Evolutionary conservation across 2,888 invertebrate species (phyloP).

Genomic region (Rutpela maculata): DNA sequence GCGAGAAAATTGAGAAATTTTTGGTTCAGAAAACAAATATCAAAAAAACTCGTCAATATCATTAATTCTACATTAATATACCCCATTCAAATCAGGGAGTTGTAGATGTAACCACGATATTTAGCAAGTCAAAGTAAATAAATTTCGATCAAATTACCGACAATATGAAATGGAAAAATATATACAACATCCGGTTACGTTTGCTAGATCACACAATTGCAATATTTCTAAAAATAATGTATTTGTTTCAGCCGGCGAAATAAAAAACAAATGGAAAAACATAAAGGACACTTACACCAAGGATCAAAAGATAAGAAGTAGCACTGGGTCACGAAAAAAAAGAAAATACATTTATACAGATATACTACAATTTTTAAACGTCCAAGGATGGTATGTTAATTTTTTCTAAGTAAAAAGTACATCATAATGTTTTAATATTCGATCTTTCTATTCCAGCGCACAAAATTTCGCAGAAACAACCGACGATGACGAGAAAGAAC

Average conservation of each 20-base stretch:
- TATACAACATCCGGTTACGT: too few species aligned
- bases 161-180: too few species aligned
- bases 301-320: not conserved
- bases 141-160: too few species aligned
- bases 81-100: too few species aligned
- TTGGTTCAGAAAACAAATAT: too few species aligned
- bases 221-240: not conserved
- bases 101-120: too few species aligned
- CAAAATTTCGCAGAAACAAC: not conserved
- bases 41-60: too few species aligned
- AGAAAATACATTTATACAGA: conserved; percentile 22
- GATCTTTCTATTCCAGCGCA: not conserved
- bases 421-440: not conserved
- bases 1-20: too few species aligned
- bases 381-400: not conserved
- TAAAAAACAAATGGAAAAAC: conserved; percentile 29
- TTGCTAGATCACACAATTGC: too few species aligned
- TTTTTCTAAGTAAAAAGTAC: not conserved
- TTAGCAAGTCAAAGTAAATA: too few species aligned
- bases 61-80: too few species aligned
- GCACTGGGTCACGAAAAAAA: not conserved
- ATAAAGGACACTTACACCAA: conserved; percentile 31
- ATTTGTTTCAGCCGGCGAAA: conserved; percentile 11
- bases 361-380: conserved; percentile 5
- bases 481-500: not conserved